Base-by-base conservation (phyloP, 1,140 invertebrate species). In the Listronotus bonariensis region DNA sequence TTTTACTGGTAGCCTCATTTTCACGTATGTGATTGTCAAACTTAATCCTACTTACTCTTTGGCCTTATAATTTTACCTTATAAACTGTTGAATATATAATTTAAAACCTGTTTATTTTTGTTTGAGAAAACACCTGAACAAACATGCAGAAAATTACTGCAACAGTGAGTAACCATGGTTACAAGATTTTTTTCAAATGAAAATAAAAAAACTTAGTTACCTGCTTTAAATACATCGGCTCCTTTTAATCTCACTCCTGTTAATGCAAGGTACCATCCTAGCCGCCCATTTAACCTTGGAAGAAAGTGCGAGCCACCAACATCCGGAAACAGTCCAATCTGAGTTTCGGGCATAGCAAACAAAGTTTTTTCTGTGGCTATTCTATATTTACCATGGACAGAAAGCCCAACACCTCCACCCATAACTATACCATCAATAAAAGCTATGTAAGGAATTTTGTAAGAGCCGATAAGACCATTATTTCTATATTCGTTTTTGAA, bases 301-400 rank as follows among this genome's bases (percentile, higher is more conserved):
- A 99, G 82, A 76, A 99, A 96, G 74, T 96, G 89, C 8, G 90
- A 88, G 10, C 89, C 95, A 31, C 98, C 98, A 43, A 99, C 97
- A 85, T 99, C 98, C 9, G 97, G 95, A 75, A 98, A 97, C 12
- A 99, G 82, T 12, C 94, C 93, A 72, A 97, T 96, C 18, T 88
- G 89, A 10, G 92, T 95, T 83, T 98, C 96, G n/a, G 97, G 98
- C 97, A 99, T 99, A 12, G 98, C 96, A 81, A 99, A 96, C n/a
- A 98, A 70, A 0, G 97, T 97, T 71, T 87, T 91, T 79, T 99
- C 97, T 6, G 96, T 99, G 7, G 96, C 96, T 14, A 99, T 87
- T 68, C 97, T 86, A 77, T 94, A 99, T 72, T 88, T 85, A 1
- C 89, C 89, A 83, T 99, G 96, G 3, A 99, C 90, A 49, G 96